Conservation (phyloP, 2,797 vertebrate genomes). For the Menidia menidia region DNA sequence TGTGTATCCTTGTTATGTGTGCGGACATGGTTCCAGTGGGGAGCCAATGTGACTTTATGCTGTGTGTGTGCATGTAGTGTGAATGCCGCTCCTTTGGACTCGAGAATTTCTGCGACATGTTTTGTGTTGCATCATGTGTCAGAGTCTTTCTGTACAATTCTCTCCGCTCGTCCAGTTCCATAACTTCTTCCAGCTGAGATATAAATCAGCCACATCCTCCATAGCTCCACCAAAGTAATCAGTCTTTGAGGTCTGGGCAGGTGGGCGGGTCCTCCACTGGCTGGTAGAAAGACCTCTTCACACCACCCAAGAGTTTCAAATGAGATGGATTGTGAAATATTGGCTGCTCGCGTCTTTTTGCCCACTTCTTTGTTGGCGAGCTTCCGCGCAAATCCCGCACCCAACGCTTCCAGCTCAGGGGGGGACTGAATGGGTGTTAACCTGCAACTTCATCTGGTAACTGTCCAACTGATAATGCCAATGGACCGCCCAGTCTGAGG, state of each 20-base stretch:
- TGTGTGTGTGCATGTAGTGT: constrained; percentile 68
- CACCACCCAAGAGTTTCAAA: constrained; percentile 35
- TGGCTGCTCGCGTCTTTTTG: constrained; percentile 22
- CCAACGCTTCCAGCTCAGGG: constrained; percentile 38
- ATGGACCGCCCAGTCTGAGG: constrained; percentile 37
- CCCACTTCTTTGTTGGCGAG: constrained; percentile 35
- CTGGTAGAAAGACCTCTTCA: constrained; percentile 32
- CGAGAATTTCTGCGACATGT: constrained; percentile 52
- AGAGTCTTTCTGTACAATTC: constrained; percentile 68
- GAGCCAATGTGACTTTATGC: constrained; percentile 46
- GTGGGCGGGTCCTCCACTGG: constrained; percentile 17
- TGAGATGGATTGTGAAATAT: constrained; percentile 39
- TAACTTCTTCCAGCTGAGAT: constrained; percentile 33
- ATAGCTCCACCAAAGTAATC: constrained; percentile 26
- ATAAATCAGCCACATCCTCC: constrained; percentile 37
- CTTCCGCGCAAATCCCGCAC: constrained; percentile 37
- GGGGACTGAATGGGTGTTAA: constrained; percentile 39
- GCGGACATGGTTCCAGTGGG: constrained; percentile 54
- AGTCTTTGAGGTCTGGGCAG: constrained; percentile 33
- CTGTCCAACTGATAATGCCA: constrained; percentile 58
- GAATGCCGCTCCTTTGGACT: constrained; percentile 65
- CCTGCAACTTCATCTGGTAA: constrained; percentile 36
- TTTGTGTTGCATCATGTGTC: constrained; percentile 53
- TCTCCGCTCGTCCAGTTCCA: constrained; percentile 68
- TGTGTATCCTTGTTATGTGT: constrained; percentile 49